These are phyloP conservation scores for Selene dorsalis DNA, from an alignment of 2,797 vertebrate genomes.

Conservation along the genomic window DNA sequence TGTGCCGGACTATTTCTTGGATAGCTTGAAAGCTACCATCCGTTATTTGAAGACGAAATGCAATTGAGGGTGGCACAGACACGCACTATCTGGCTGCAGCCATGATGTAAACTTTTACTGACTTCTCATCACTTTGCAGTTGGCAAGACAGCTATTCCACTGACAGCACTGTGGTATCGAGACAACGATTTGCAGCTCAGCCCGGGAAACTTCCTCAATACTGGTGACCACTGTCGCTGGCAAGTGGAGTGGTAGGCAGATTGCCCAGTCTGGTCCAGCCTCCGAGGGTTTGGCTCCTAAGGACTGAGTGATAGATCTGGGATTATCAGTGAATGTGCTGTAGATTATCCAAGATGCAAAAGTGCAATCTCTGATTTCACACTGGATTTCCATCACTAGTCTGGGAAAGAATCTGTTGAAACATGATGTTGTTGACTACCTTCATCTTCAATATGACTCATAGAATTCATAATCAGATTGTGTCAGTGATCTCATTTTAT, in stretches of 20 bases:
- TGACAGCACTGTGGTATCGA: constrained; percentile 23
- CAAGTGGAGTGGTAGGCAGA: constrained; percentile 29
- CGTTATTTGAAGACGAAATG: not conserved
- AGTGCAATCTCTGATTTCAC: constrained; percentile 25
- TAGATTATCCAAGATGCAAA: constrained; percentile 39
- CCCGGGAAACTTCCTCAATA: constrained; percentile 41
- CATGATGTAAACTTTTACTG: constrained; percentile 14
- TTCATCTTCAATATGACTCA: constrained; percentile 11
- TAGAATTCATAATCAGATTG: not conserved
- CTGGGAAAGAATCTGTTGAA: constrained; percentile 19
- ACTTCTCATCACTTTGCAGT: constrained; percentile 38
- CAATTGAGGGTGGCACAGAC: not conserved
- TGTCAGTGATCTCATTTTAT: constrained; percentile 17
- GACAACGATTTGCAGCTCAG: constrained; percentile 49
- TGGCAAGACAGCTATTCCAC: constrained; percentile 23
- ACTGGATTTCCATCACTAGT: not conserved
- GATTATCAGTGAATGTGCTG: constrained; percentile 19
- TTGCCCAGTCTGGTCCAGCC: constrained; percentile 45
- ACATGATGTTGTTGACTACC: constrained; percentile 3
- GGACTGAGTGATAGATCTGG: constrained; percentile 28
- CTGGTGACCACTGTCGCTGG: constrained; percentile 32
- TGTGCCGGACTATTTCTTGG: too few species aligned
- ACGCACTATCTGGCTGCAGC: not conserved
- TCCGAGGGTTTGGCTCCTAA: constrained; percentile 28
- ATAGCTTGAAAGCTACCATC: not conserved